Base-by-base conservation (phyloP, 1,140 invertebrate species). In the Temnothorax longispinosus region DNA sequence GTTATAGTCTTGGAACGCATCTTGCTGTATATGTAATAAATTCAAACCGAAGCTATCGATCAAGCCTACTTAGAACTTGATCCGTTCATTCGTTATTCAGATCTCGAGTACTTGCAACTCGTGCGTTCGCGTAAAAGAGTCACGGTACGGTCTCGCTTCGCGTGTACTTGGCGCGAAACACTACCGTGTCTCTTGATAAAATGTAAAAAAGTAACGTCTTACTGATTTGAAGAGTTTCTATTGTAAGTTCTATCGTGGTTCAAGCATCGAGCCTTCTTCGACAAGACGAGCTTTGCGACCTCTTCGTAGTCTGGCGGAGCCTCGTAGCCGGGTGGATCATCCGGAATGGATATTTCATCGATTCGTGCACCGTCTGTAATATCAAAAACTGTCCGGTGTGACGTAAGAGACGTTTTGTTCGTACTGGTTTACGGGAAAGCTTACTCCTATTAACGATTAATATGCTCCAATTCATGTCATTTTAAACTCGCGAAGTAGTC, bases 281-380 rank as follows among this genome's bases (percentile, higher is more conserved):
- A 93, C 27, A 94, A 88, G 3, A 95, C 95, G 13, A 96, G 87
- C 89, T 97, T 97, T 13, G 97, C 96, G 8, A 97, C 96, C 74
- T 97, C 97, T 44, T 97, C 96, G 87, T 97, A 97, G 76, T 97
- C 96, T 0, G 97, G 97, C 0, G 97, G 97, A 8, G 96, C 96
- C 91, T 97, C 97, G 92, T 97, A 97, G 47, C 96, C 95, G 0
- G 97, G 97, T 13, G 97, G 97, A 44, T 97, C 97, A 87, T 97
- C 97, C 91, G 41, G 94, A 90, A 90, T 96, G 87, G 93, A 96
- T 91, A 94, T 96, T 94, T 96, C 97, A 91, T 93, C 96, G 87
- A 96, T 96, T 67, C 94, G 88, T 50, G 94, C 94, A 64, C 94
- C 94, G 90, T 96, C 95, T 96, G 94, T 58, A 93, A 95, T 92